Percentiles rank a stretch among this genome's conserved stretches.
Conservation (phyloP, 35 echinoderm and acorn worm species). For the Diadema setosum region DNA sequence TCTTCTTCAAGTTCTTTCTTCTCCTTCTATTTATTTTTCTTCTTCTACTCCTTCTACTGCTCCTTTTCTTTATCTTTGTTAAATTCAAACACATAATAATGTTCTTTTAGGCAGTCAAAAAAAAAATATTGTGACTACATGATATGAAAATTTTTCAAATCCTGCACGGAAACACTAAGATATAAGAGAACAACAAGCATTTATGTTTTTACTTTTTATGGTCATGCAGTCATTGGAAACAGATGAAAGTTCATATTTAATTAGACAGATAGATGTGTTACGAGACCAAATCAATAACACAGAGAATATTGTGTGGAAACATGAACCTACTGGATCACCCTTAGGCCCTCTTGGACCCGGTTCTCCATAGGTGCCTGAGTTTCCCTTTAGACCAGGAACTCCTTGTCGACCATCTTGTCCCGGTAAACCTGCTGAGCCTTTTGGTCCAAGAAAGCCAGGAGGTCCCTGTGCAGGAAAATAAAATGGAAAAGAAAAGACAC, state of each 20-base stretch:
- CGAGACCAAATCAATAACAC: too few species aligned
- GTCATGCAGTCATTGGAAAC: too few species aligned
- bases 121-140: neutral
- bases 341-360: slow-evolving; percentile 42
- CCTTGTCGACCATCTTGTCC: slow-evolving; percentile 33
- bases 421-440: slow-evolving; percentile 12
- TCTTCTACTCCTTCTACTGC: neutral
- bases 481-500: neutral
- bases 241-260: too few species aligned
- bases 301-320: too few species aligned
- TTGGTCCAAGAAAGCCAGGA: slow-evolving; percentile 37
- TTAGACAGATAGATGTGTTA: too few species aligned
- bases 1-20: too few species aligned
- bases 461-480: slow-evolving; percentile 55
- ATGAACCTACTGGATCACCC: slow-evolving; percentile 72
- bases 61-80: neutral
- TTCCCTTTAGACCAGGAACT: slow-evolving; percentile 62
- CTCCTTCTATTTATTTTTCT: too few species aligned
- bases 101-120: neutral
- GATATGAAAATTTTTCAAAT: neutral
- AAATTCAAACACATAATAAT: neutral
- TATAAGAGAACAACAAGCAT: neutral
- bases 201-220: neutral
- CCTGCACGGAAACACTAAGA: neutral
- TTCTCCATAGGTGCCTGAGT: slow-evolving; percentile 42